Percentiles rank a stretch among this genome's conserved stretches.
These are phyloP conservation scores for Thymelicus acteon DNA, from an alignment of 2,888 invertebrate species.

Conservation along the genomic window DNA sequence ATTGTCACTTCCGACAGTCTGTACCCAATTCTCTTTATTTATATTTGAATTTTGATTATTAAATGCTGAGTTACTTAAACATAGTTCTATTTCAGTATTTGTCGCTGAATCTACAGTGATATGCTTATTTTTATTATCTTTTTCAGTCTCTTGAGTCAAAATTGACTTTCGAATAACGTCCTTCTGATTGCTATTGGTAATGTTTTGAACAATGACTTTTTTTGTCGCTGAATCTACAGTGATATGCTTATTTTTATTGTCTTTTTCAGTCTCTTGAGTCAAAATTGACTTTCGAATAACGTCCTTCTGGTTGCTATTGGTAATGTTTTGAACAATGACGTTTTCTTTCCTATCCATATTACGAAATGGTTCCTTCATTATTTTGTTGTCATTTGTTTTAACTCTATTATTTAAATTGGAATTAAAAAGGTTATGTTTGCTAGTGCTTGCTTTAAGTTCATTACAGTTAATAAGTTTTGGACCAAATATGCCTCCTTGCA, in stretches of 20 bases:
- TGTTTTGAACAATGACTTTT: neutral
- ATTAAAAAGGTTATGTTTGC: neutral
- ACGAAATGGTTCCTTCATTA: conserved; percentile 27
- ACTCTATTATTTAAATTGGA: neutral
- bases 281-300: neutral
- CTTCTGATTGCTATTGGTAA: neutral
- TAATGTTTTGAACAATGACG: neutral
- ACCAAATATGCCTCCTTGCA: conserved; percentile 9
- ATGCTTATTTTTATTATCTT: neutral
- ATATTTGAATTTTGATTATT: neutral
- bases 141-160: neutral
- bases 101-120: neutral
- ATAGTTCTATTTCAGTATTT: neutral
- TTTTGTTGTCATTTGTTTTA: neutral
- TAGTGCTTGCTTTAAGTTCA: neutral
- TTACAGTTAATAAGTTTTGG: neutral
- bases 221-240: neutral
- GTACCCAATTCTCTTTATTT: conserved; percentile 2
- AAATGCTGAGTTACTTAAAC: neutral
- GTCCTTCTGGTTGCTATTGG: neutral
- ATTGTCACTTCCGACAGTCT: neutral
- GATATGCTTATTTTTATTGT: neutral
- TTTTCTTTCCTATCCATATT: neutral
- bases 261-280: neutral
- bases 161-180: neutral